Evolutionary conservation across 2,888 invertebrate genomes (phyloP), one percentile per base, ranked within the genome.

Genomic region (Synanthedon andrenaeformis): DNA sequence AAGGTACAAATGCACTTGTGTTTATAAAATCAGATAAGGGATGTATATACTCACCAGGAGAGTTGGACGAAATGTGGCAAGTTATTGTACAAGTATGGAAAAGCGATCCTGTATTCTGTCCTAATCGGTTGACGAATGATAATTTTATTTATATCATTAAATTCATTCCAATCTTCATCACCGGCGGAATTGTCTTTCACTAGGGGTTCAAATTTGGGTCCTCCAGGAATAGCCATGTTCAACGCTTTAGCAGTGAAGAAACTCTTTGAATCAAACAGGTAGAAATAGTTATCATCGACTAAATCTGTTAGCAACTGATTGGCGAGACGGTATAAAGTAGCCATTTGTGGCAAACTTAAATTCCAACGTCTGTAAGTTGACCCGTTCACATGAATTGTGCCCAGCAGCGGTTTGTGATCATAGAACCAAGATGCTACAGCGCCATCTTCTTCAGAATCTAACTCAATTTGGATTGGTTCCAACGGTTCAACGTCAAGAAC

Each of bases 161-260:
- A 99, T 85, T 99, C 99, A 85, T 99, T 99, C 99, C 99, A 99
- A 79, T 99, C 99, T 86, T 99, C 99, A 87, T 99, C 99, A 1
- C 96, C 96, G 53, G 96, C 94, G 69, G 97, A 97, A 67, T 96
- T 95, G 79, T 99, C 99, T 73, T 99, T 99, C 14, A 99, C 97
- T 4, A 99, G 87, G 0, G 99, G 99, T 78, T 99, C 99, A 87
- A 99, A 99, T 82, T 99, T 99, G 0, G 99, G 99, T 0, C 99
- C 99, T 54, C 99, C 99, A 10, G 99, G 99, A 69, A 99, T 99
- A 1, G 99, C 99, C 95, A 99, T 97, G 75, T 99, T 99, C 54
- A 99, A 84, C 3, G 99, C 99, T 82, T 99, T 99, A 0, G 99
- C 99, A 1, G 99, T 99, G 82, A 99, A 99, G 84, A 99, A 99